Conservation (phyloP, 2,113 vertebrate species). For the Miniopterus natalensis region DNA sequence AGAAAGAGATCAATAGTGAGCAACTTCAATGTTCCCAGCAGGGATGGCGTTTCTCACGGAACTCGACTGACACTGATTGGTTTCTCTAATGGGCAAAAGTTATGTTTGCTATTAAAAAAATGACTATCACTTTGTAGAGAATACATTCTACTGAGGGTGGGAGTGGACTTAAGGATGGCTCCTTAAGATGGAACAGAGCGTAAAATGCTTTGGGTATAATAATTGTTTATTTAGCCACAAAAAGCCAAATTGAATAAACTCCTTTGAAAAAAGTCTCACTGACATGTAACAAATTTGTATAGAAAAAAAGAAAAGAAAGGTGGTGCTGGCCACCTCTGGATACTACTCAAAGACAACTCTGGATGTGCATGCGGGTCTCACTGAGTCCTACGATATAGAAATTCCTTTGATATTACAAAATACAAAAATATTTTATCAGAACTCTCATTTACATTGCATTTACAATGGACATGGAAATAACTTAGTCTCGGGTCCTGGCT, state of each 20-base stretch:
- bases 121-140: slow-evolving; percentile 81
- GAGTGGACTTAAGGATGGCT: slow-evolving; percentile 76
- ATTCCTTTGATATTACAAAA: slow-evolving; percentile 96
- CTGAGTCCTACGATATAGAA: slow-evolving; percentile 98
- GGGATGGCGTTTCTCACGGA: slow-evolving; percentile 86
- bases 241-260: slow-evolving; percentile 77
- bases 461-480: slow-evolving; percentile 92
- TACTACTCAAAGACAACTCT: slow-evolving; percentile 91
- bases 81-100: slow-evolving; percentile 81
- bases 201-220: slow-evolving; percentile 72
- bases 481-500: slow-evolving; percentile 88
- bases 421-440: slow-evolving; percentile 95
- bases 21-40: slow-evolving; percentile 87
- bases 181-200: slow-evolving; percentile 68
- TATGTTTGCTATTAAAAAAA: slow-evolving; percentile 71
- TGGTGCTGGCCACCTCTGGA: slow-evolving; percentile 88
- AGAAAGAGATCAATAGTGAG: slow-evolving; percentile 86
- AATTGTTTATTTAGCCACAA: slow-evolving; percentile 77
- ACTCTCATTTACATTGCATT: slow-evolving; percentile 99
- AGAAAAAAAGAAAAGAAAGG: slow-evolving; percentile 69
- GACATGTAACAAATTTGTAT: slow-evolving; percentile 80
- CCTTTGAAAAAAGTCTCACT: slow-evolving; percentile 79
- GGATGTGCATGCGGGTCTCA: slow-evolving; percentile 92
- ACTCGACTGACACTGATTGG: slow-evolving; percentile 85
- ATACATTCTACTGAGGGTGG: slow-evolving; percentile 77